phyloP scores from a whole-genome alignment of 2,888 invertebrate species.

The Margaritifera margaritifera region DNA sequence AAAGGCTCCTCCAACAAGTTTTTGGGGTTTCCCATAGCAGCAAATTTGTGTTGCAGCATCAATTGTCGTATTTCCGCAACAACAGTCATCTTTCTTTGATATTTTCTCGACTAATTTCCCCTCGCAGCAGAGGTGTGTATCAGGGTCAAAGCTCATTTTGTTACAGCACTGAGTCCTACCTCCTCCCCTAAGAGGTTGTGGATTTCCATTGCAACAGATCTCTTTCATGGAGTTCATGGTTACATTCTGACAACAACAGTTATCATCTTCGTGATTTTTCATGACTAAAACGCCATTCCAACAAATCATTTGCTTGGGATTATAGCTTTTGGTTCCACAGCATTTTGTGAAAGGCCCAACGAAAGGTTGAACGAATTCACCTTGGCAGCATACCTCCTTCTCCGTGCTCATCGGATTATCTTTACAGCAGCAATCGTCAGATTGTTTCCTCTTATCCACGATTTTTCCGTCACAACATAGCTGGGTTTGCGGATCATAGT shows the following conservation, averaged over 20 bases:
- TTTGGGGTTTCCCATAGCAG: constrained; percentile 17
- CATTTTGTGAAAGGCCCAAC: constrained; percentile 25
- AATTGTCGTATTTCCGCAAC: constrained; percentile 29
- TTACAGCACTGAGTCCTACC: too few relatives aligned
- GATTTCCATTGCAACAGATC: constrained; percentile 22
- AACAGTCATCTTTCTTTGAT: constrained; percentile 22
- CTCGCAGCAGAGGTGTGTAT: too few relatives aligned
- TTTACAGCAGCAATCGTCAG: constrained; percentile 30
- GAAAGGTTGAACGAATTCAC: constrained; percentile 19
- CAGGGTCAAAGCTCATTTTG: too few relatives aligned
- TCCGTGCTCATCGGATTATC: constrained; percentile 21
- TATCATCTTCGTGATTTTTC: too few relatives aligned
- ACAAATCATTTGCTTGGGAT: constrained; percentile 21
- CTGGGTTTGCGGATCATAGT: constrained; percentile 20
- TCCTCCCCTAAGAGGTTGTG: constrained; percentile 6
- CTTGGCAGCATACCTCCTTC: constrained; percentile 30
- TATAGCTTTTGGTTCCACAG: constrained; percentile 21
- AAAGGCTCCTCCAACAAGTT: too few relatives aligned
- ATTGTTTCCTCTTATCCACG: constrained; percentile 19
- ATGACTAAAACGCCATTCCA: background rate
- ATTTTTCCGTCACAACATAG: constrained; percentile 26
- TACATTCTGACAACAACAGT: constrained; percentile 24
- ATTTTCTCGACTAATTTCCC: too few relatives aligned
- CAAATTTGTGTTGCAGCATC: constrained; percentile 25
- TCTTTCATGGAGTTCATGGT: constrained; percentile 17